Base-by-base conservation (phyloP, 1,140 invertebrate genomes). In the Diprion similis region DNA sequence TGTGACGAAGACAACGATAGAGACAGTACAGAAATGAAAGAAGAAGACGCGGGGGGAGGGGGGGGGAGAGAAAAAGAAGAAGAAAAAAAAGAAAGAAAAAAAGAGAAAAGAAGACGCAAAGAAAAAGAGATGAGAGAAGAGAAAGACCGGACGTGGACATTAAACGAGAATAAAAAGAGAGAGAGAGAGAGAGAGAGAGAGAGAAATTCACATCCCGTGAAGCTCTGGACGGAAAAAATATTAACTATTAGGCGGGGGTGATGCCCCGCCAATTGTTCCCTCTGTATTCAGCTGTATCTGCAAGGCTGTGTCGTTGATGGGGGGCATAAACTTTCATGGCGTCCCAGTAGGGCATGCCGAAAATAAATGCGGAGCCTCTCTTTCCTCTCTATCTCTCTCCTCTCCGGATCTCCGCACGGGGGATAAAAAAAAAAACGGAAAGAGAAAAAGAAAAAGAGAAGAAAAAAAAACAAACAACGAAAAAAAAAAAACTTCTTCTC, bases 231-330 rank as follows among this genome's bases (percentile, higher is more conserved):
- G 51, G 51, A 59, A 17, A 59, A 59, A 59, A 59, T 59, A 59
- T 59, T 59, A 59, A 59, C 51, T 59, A 59, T 59, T 59, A 11
- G 51, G 51, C 24, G 24, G 24, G n/a, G 24, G 24, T 37, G 24
- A 37, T 37, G 24, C 2, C 24, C 24, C 6, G 24, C 24, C 51
- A 59, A 59, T 59, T 59, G 51, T 59, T 59, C 51, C 51, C 51
- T 59, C 51, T 59, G 51, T 59, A 59, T 59, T 59, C 51, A 59
- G 51, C 51, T 59, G 51, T 59, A 8, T 59, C 51, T 59, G 51
- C 51, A 59, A 37, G 51, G 51, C 51, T 59, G 24, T 37, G 51
- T 59, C 51, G 51, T 59, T 10, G 51, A 59, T 13, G n/a, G 51
- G 11, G 48, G 51, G n/a, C n/a, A 59, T 59, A 59, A 59, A 59